A percentile compares a stretch with the other conserved stretches of the same genome.
These are phyloP conservation scores for Carterocephalus palaemon DNA, from an alignment of 2,888 invertebrate species.

Conservation along the genomic window DNA sequence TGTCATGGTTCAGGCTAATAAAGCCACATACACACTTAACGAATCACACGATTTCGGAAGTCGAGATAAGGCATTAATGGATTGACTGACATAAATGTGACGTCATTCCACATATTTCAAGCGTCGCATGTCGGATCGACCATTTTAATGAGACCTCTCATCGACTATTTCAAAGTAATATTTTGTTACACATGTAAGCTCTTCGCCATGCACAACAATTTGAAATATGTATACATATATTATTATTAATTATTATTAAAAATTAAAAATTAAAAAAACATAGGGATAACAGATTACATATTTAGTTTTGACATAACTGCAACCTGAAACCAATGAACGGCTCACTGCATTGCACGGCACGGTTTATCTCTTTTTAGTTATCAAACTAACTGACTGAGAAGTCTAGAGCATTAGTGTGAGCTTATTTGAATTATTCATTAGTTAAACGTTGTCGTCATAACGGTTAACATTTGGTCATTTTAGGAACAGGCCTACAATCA, in stretches of 20 bases:
- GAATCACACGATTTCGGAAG: constrained; percentile 74
- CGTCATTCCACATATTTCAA: constrained; percentile 76
- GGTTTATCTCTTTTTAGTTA: no score
- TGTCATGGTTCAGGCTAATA: constrained; percentile 65
- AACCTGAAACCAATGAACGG: no score
- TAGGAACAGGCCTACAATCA: no score
- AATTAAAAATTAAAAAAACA: neutral
- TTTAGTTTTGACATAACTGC: no score
- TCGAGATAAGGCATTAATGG: constrained; percentile 76
- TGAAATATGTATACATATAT: neutral
- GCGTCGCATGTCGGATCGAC: constrained; percentile 61
- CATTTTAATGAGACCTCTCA: constrained; percentile 41
- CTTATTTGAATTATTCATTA: no score
- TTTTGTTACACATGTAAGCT: neutral
- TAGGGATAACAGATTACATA: no score
- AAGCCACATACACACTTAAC: constrained; percentile 53
- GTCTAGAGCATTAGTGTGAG: no score
- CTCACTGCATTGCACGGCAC: no score
- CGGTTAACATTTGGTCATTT: no score
- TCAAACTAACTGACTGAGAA: no score
- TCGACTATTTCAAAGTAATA: constrained; percentile 7
- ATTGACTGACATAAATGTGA: constrained; percentile 78
- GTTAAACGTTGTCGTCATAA: no score
- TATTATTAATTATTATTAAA: neutral
- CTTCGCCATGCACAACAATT: neutral